Conservation (phyloP, 2,888 invertebrate species). For the Temnothorax unifasciatus region DNA sequence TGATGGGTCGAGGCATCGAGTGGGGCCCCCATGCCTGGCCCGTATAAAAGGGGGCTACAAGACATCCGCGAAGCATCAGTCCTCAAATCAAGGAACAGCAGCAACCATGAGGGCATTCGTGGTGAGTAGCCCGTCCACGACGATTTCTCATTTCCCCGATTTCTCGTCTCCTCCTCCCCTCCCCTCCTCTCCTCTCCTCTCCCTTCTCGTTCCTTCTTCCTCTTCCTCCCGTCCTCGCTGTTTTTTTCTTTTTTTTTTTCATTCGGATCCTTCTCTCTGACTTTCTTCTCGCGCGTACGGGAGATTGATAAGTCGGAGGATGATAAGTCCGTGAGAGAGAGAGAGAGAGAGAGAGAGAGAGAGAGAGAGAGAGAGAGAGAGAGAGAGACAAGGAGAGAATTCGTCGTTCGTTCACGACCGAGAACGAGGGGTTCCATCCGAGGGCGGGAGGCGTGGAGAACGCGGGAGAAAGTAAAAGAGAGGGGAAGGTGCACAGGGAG, state of each 20-base stretch:
- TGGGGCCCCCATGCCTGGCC: constrained; percentile 78
- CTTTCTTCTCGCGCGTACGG: constrained; percentile 12
- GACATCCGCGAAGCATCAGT: constrained; percentile 85
- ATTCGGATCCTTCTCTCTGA: not conserved
- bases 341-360: constrained; percentile 41
- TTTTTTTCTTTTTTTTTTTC: not conserved
- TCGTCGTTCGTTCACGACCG: constrained; percentile 8
- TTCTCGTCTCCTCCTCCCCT: constrained; percentile 27
- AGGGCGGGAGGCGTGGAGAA: not conserved
- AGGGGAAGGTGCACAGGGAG: constrained; percentile 42
- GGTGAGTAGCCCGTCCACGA: constrained; percentile 82
- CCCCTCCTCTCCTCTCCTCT: constrained; percentile 21
- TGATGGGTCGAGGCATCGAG: constrained; percentile 84
- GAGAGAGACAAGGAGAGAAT: constrained; percentile 34
- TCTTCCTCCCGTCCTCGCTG: not conserved
- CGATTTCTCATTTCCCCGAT: constrained; percentile 33
- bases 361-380: too few species aligned
- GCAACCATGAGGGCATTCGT: constrained; percentile 86
- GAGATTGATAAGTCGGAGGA: constrained; percentile 22
- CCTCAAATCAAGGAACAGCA: constrained; percentile 85
- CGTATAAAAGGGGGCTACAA: constrained; percentile 85
- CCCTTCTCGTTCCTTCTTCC: not conserved
- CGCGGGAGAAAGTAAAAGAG: constrained; percentile 60
- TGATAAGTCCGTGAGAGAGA: constrained; percentile 20
- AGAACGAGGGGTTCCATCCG: constrained; percentile 13